Evolutionary conservation across 2,888 invertebrate genomes (phyloP).

Genomic region (Xylota segnis): DNA sequence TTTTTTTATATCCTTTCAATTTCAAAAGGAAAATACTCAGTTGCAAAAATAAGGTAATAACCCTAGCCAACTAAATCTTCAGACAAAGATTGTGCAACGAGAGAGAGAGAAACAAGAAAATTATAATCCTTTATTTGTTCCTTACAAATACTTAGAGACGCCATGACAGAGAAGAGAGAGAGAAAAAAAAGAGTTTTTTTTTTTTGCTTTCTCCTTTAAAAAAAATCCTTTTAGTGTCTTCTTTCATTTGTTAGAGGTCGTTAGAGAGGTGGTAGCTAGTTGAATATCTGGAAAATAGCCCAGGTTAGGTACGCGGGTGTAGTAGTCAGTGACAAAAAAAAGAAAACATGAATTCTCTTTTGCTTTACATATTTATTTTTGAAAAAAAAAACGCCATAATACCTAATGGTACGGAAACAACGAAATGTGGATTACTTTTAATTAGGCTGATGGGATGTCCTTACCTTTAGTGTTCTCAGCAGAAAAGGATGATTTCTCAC

Average conservation of each 20-base stretch:
- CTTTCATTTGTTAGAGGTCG: neutral
- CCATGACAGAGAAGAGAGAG: neutral
- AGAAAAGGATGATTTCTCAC: neutral
- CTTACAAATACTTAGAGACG: slow-evolving; percentile 2
- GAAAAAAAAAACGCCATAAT: slow-evolving; percentile 15
- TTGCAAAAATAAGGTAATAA: neutral
- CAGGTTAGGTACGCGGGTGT: neutral
- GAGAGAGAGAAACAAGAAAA: neutral
- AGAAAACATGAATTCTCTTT: neutral
- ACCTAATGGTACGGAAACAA: slow-evolving; percentile 22
- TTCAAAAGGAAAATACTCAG: too few relatives aligned
- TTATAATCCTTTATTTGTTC: slow-evolving; percentile 2
- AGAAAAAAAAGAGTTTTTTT: neutral
- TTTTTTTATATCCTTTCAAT: too few relatives aligned
- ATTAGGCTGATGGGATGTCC: slow-evolving; percentile 1
- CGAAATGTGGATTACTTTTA: slow-evolving; percentile 8
- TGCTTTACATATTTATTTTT: slow-evolving; percentile 15
- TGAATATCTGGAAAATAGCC: neutral
- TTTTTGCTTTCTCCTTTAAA: too few relatives aligned
- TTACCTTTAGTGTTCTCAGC: neutral
- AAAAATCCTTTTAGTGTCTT: neutral
- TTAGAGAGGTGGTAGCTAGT: slow-evolving; percentile 7
- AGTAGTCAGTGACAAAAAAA: slow-evolving; percentile 2
- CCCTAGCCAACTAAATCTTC: neutral
- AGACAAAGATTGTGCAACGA: neutral